phyloP scores from a whole-genome alignment of 2,797 vertebrate genomes.

The Etheostoma nigrum region DNA sequence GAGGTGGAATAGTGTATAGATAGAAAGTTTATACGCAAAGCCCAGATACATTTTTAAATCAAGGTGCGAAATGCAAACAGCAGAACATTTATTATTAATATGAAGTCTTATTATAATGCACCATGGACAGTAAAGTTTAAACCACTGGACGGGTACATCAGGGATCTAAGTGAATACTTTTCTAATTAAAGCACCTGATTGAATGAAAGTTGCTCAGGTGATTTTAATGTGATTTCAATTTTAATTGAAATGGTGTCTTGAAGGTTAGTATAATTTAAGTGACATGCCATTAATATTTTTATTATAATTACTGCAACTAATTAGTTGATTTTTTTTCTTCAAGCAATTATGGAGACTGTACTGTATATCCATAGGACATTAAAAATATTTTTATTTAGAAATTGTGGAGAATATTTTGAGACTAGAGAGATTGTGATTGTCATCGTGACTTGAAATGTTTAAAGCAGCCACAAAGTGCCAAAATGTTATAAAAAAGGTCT shows the following conservation, averaged over 20 bases:
- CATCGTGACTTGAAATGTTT: background rate
- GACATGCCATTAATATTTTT: constrained; percentile 32
- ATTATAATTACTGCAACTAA: constrained; percentile 42
- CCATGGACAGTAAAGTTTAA: background rate
- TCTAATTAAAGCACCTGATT: constrained; percentile 66
- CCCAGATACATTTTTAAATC: background rate
- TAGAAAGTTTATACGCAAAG: too few relatives aligned
- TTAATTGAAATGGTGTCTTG: constrained; percentile 58
- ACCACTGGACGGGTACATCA: background rate
- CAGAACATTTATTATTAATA: background rate
- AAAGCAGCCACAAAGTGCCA: background rate
- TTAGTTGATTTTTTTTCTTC: constrained; percentile 14
- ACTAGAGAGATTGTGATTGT: background rate
- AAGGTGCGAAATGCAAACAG: constrained; percentile 9
- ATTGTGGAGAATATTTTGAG: too few relatives aligned
- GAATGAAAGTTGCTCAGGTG: constrained; percentile 44
- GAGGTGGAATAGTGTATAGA: too few relatives aligned
- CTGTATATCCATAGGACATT: background rate
- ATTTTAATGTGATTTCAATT: constrained; percentile 41
- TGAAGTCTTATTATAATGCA: background rate
- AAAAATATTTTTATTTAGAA: too few relatives aligned
- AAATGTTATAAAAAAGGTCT: background rate
- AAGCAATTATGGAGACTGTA: constrained; percentile 6
- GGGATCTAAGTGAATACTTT: constrained; percentile 27
- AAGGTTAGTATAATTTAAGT: constrained; percentile 47